phyloP scores from a whole-genome alignment of 2,888 invertebrate genomes.

The Chironomus riparius region DNA sequence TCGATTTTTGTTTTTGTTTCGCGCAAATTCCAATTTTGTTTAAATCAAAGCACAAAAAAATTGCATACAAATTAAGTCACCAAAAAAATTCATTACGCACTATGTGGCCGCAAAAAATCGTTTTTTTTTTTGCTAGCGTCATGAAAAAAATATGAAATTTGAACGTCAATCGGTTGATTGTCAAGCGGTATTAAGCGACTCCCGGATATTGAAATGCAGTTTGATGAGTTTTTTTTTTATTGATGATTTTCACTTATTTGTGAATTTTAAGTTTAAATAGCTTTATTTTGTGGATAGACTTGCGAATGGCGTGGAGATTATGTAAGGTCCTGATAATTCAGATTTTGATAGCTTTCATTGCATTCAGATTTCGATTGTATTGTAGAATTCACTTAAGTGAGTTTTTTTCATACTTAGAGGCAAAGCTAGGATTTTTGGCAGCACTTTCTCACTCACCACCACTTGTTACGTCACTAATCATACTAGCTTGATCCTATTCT shows the following conservation, averaged over 20 bases:
- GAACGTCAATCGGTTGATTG: neutral
- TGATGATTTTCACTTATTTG: neutral
- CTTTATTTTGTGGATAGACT: neutral
- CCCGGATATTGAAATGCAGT: constrained; percentile 1
- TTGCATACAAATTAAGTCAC: neutral
- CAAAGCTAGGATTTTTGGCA: too few species aligned
- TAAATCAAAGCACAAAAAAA: neutral
- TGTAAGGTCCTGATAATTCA: too few species aligned
- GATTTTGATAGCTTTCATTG: too few species aligned
- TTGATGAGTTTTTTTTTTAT: neutral
- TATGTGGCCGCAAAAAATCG: neutral
- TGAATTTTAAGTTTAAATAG: too few species aligned
- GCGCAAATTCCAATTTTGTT: neutral
- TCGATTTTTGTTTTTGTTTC: neutral
- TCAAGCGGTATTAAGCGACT: neutral
- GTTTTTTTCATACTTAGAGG: too few species aligned
- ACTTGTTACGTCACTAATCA: too few species aligned
- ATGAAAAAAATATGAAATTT: neutral
- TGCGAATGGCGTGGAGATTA: too few species aligned
- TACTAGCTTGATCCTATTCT: too few species aligned
- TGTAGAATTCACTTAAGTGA: too few species aligned
- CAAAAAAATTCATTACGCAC: too few species aligned
- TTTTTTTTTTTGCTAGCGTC: neutral
- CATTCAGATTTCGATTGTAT: too few species aligned
- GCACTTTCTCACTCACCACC: too few species aligned